Evolutionary conservation across 2,113 vertebrate species (phyloP).

Genomic region (Calonectris borealis): DNA sequence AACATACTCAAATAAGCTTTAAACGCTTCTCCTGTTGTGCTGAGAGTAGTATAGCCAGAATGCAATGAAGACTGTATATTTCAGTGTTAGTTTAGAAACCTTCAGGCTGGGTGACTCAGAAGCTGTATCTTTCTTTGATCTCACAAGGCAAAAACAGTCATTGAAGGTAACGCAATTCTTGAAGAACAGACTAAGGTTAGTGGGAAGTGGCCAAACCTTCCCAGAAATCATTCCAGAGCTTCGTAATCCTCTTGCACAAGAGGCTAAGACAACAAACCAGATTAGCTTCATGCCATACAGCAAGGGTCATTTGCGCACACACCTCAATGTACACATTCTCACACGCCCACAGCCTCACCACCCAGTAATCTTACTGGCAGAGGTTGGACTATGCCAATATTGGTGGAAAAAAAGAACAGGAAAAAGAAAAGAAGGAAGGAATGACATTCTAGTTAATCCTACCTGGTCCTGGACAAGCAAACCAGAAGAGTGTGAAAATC

Average conservation of each 20-base stretch:
- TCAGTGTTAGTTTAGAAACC: background rate
- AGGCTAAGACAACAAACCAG: slow-evolving; percentile 3
- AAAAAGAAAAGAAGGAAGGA: background rate
- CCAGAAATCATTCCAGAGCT: background rate
- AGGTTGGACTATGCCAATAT: background rate
- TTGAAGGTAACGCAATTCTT: background rate
- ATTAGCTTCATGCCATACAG: slow-evolving; percentile 24
- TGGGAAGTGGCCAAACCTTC: background rate
- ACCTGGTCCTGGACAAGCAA: slow-evolving; percentile 59
- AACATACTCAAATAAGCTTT: background rate
- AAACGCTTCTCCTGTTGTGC: background rate
- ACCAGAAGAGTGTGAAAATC: slow-evolving; percentile 34
- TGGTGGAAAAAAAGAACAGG: background rate
- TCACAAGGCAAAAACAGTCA: background rate
- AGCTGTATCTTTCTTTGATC: background rate
- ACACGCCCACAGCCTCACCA: background rate
- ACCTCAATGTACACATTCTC: background rate
- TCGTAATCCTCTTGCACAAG: background rate
- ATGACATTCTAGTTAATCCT: slow-evolving; percentile 36
- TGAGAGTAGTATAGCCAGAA: background rate
- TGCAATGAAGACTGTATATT: background rate
- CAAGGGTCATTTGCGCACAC: background rate
- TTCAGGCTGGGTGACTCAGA: background rate
- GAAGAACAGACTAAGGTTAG: background rate
- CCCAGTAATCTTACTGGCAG: background rate